These are phyloP conservation scores for Timandra comae DNA, from an alignment of 2,888 invertebrate species.

Conservation along the genomic window DNA sequence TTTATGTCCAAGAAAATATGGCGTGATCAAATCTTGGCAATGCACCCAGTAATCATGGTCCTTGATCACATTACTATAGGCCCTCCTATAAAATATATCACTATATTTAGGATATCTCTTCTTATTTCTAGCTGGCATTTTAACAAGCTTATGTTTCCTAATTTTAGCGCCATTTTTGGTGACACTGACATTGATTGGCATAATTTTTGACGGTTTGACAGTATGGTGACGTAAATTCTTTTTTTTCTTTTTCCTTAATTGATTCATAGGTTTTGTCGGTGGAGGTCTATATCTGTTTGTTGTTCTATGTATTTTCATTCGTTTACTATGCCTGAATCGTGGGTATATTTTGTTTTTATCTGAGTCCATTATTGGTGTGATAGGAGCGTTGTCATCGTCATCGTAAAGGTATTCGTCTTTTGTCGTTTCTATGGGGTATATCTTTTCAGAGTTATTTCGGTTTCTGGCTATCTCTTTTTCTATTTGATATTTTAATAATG, in stretches of 20 bases:
- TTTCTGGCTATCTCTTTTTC: constrained; percentile 12
- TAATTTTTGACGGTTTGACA: too few species aligned
- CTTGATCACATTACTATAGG: constrained; percentile 11
- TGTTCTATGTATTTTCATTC: constrained; percentile 8
- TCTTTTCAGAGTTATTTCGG: neutral
- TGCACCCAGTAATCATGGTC: constrained; percentile 29
- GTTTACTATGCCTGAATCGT: constrained; percentile 16
- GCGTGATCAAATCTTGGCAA: constrained; percentile 36
- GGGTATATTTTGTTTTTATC: constrained; percentile 23
- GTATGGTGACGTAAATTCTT: too few species aligned
- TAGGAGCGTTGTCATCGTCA: constrained; percentile 8
- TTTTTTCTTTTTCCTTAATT: too few species aligned
- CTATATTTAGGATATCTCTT: too few species aligned
- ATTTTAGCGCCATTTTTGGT: too few species aligned
- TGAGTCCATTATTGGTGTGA: constrained; percentile 25
- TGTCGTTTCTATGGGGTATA: constrained; percentile 1
- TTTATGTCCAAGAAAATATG: constrained; percentile 31
- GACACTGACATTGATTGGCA: too few species aligned
- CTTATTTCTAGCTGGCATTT: too few species aligned
- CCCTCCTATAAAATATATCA: constrained; percentile 28
- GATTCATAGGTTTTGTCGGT: too few species aligned
- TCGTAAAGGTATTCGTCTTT: constrained; percentile 19
- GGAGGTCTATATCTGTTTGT: too few species aligned
- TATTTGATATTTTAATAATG: constrained; percentile 20
- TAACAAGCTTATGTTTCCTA: too few species aligned